These are phyloP conservation scores for Colostygia pectinataria DNA, from an alignment of 2,888 invertebrate genomes.

Conservation along the genomic window DNA sequence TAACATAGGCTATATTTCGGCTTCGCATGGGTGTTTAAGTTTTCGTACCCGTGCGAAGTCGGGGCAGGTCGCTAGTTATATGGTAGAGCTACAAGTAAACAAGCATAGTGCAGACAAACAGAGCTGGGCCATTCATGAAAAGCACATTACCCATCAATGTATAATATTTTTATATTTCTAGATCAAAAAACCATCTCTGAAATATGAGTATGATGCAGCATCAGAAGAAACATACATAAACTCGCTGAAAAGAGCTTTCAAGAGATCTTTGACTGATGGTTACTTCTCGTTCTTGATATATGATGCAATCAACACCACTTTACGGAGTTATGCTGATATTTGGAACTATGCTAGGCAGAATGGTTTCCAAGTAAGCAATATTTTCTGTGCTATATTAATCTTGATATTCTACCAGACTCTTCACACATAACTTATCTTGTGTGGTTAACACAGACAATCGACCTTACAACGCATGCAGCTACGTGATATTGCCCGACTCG, in stretches of 20 bases:
- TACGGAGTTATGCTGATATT: conserved; percentile 92
- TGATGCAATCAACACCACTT: conserved; percentile 94
- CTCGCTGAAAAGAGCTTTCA: conserved; percentile 94
- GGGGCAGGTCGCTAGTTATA: no score
- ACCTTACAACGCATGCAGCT: no score
- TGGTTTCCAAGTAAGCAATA: conserved; percentile 88
- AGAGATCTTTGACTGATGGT: conserved; percentile 94
- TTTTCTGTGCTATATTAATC: conserved; percentile 13
- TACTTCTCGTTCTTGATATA: conserved; percentile 96
- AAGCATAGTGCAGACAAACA: no score
- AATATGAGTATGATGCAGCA: conserved; percentile 94
- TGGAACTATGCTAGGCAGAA: conserved; percentile 93
- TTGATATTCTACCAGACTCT: background rate
- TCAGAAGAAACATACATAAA: conserved; percentile 92
- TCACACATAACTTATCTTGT: background rate
- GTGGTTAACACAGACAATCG: background rate
- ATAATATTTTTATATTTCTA: conserved; percentile 52
- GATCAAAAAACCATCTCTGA: conserved; percentile 85
- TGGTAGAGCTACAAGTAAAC: no score
- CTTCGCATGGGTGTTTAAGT: no score
- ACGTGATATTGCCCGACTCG: no score
- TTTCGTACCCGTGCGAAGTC: no score
- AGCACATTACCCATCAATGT: no score
- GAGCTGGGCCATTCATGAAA: no score
- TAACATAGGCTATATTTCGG: no score